These are phyloP conservation scores for Cinclus cinclus DNA, from an alignment of 2,113 vertebrate species.

Conservation along the genomic window DNA sequence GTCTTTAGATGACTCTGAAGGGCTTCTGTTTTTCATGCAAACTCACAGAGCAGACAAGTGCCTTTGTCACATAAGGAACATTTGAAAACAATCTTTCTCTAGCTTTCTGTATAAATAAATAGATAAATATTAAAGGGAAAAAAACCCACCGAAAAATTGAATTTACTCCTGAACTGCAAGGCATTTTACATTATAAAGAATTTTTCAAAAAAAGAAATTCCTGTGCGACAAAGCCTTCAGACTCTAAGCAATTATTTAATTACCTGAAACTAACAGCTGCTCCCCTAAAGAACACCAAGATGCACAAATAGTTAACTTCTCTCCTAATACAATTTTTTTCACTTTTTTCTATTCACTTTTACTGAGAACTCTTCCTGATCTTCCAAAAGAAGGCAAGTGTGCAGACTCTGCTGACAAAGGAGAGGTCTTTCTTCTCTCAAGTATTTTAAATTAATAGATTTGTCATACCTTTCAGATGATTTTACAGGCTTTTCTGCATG, in stretches of 20 bases:
- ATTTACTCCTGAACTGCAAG: not conserved
- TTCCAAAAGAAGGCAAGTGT: not conserved
- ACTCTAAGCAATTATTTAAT: not conserved
- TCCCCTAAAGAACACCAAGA: not conserved
- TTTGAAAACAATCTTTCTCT: not conserved
- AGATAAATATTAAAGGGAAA: too few species aligned
- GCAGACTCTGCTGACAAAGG: not conserved
- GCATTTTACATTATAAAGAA: not conserved
- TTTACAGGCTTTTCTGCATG: slow-evolving; percentile 70
- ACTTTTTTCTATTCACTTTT: not conserved
- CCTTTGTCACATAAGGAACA: not conserved
- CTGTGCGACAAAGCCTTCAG: not conserved
- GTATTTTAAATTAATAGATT: not conserved
- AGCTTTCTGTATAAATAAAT: not conserved
- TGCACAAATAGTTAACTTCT: not conserved
- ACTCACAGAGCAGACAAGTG: not conserved
- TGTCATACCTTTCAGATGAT: slow-evolving; percentile 80
- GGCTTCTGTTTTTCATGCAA: not conserved
- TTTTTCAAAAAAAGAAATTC: not conserved
- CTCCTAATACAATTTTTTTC: not conserved
- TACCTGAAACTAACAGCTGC: not conserved
- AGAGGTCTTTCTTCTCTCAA: not conserved
- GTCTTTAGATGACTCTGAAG: not conserved
- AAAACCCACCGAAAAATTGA: not conserved
- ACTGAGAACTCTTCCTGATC: not conserved